Conservation (phyloP, 2,113 vertebrate species). For the Solea solea region DNA sequence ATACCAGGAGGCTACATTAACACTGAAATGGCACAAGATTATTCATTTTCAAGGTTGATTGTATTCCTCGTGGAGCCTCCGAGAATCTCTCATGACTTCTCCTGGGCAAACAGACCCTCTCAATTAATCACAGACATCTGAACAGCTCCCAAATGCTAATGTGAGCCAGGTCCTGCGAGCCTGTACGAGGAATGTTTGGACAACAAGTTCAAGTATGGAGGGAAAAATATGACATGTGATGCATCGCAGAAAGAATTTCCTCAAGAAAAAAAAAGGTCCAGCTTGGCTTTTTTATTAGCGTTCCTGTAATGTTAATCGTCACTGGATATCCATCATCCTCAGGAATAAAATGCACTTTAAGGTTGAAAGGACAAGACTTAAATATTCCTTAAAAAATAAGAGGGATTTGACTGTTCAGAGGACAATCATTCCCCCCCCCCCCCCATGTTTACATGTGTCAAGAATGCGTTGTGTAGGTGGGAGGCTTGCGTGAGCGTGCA, state of each 20-base stretch:
- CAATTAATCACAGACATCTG: slow-evolving; percentile 43
- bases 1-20: not conserved
- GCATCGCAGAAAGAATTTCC: slow-evolving; percentile 18
- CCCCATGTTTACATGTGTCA: slow-evolving; percentile 25
- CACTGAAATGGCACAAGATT: not conserved
- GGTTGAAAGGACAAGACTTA: not conserved
- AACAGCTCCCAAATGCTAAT: slow-evolving; percentile 47
- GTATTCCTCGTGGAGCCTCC: slow-evolving; percentile 18
- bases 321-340: slow-evolving; percentile 6
- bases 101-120: slow-evolving; percentile 17
- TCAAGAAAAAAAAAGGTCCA: slow-evolving; percentile 1
- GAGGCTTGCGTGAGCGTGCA: slow-evolving; percentile 24
- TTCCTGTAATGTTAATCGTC: not conserved
- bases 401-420: not conserved
- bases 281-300: not conserved
- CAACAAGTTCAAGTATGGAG: not conserved
- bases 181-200: slow-evolving; percentile 36
- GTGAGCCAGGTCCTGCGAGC: slow-evolving; percentile 32
- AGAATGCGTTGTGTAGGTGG: slow-evolving; percentile 23
- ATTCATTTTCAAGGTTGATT: slow-evolving; percentile 10
- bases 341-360: not conserved
- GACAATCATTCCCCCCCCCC: not conserved
- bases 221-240: slow-evolving; percentile 29
- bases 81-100: slow-evolving; percentile 17
- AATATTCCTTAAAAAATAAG: not conserved